Evolutionary conservation across 1,140 invertebrate genomes (phyloP).

Genomic region (Heliconius melpomene): DNA sequence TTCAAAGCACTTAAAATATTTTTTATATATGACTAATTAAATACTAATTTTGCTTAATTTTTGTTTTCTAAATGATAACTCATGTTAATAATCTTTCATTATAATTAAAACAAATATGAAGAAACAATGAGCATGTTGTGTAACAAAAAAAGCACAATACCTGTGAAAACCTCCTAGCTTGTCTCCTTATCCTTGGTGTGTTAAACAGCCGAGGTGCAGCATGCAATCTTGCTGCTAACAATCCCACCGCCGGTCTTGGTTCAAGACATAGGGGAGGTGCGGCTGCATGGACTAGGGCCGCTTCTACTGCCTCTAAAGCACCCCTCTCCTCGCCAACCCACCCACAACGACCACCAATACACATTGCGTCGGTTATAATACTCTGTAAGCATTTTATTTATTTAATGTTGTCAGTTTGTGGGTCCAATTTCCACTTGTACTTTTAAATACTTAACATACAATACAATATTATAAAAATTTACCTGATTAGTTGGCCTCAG

Average conservation of each 20-base stretch:
- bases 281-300: slow-evolving; percentile 90
- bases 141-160: slow-evolving; percentile 51
- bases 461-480: neutral
- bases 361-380: slow-evolving; percentile 88
- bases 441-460: neutral
- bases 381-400: slow-evolving; percentile 78
- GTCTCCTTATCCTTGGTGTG: slow-evolving; percentile 87
- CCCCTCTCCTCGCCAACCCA: slow-evolving; percentile 91
- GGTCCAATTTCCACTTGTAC: too few species aligned
- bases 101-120: too few species aligned
- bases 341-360: slow-evolving; percentile 84
- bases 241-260: slow-evolving; percentile 89
- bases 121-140: too few species aligned
- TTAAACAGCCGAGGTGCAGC: slow-evolving; percentile 88
- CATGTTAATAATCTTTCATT: too few species aligned
- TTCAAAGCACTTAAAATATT: too few species aligned
- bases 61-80: too few species aligned
- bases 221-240: slow-evolving; percentile 87
- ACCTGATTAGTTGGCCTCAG: slow-evolving; percentile 93
- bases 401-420: too few species aligned
- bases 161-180: slow-evolving; percentile 88
- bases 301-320: slow-evolving; percentile 90
- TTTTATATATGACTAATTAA: too few species aligned
- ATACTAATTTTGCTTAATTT: too few species aligned
- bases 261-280: slow-evolving; percentile 93